phyloP scores from a whole-genome alignment of 2,888 invertebrate genomes.

The Mylabris sibirica region DNA sequence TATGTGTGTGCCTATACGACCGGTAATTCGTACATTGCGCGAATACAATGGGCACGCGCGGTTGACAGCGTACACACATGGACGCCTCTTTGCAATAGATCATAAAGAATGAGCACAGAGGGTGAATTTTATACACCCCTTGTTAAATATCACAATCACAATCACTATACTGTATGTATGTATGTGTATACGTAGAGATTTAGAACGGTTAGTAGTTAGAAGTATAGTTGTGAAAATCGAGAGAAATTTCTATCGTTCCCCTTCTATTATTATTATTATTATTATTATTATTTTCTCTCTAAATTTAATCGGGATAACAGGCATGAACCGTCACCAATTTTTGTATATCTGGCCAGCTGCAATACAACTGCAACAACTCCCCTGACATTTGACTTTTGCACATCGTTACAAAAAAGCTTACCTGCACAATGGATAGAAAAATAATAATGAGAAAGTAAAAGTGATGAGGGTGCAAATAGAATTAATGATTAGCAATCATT shows the following conservation, averaged over 20 bases:
- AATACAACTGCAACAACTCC: conserved; percentile 16
- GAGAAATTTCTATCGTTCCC: conserved; percentile 14
- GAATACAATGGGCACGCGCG: conserved; percentile 55
- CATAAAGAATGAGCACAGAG: conserved; percentile 26
- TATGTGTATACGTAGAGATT: not conserved
- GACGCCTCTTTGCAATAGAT: conserved; percentile 56
- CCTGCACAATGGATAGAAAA: conserved; percentile 15
- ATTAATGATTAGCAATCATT: conserved; percentile 21
- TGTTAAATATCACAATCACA: conserved; percentile 17
- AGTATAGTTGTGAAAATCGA: conserved; percentile 6
- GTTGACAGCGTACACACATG: conserved; percentile 59
- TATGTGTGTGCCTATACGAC: conserved; percentile 19
- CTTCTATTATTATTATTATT: not conserved
- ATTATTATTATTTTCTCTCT: not conserved
- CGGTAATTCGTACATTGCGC: conserved; percentile 41
- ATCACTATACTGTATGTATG: not conserved
- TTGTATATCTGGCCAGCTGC: conserved; percentile 9
- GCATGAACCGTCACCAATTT: conserved; percentile 20
- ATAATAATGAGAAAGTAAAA: not conserved
- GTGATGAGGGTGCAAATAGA: not conserved
- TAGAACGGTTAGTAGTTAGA: not conserved
- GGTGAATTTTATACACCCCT: conserved; percentile 8
- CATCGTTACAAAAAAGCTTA: conserved; percentile 16
- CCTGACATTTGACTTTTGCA: conserved; percentile 21
- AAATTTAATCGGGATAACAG: conserved; percentile 15